Conservation (phyloP, 1,140 invertebrate species). For the Brachionus plicatilis region DNA sequence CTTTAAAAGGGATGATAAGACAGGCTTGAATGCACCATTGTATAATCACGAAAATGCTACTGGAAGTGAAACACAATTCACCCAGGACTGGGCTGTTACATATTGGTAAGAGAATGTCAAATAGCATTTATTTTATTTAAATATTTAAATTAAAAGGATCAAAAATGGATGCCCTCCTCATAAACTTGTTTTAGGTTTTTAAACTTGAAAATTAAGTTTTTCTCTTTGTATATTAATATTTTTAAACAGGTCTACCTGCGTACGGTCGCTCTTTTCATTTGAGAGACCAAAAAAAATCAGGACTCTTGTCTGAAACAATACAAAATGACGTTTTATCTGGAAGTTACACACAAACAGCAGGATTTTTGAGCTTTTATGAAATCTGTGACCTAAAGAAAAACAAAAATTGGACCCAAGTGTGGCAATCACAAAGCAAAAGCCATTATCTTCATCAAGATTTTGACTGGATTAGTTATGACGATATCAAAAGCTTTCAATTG, state of each 20-base stretch:
- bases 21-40: constrained; percentile 57
- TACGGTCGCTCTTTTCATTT: constrained; percentile 76
- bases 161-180: constrained; percentile 35
- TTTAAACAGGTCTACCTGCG: constrained; percentile 71
- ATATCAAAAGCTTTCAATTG: constrained; percentile 53
- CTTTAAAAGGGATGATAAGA: constrained; percentile 70
- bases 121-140: not conserved
- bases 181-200: constrained; percentile 15
- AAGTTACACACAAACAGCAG: constrained; percentile 63
- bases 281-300: not conserved
- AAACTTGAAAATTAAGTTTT: not conserved
- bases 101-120: not conserved
- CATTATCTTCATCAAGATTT: constrained; percentile 75
- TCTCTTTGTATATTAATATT: constrained; percentile 58
- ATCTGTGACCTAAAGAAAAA: constrained; percentile 55
- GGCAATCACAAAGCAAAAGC: constrained; percentile 31
- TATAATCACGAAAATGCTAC: constrained; percentile 44
- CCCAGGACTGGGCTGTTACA: constrained; percentile 28
- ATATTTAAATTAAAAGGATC: not conserved
- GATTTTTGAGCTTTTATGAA: constrained; percentile 90
- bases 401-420: constrained; percentile 19
- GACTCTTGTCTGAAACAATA: not conserved
- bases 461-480: constrained; percentile 90
- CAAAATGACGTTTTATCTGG: not conserved
- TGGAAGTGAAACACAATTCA: constrained; percentile 39